Base-by-base conservation (phyloP, 2,113 vertebrate genomes). In the Indicator maculatus region DNA sequence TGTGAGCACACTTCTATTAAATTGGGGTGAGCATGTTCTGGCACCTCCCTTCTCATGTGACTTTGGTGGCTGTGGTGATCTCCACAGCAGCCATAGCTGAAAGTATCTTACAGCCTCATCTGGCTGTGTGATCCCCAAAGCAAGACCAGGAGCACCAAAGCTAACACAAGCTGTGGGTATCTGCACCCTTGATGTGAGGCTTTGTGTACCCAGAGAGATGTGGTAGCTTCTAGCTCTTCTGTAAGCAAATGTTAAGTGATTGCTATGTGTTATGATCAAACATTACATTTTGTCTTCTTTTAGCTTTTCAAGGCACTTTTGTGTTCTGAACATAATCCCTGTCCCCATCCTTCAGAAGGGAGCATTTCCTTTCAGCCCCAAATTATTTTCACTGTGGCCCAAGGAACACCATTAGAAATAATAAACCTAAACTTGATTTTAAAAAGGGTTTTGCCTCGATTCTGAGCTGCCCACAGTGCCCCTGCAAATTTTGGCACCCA, bases 1-100 rank as follows among this genome's bases (percentile, higher is more conserved):
- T 2, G 0, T 5, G 7, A 30, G 9, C 3, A 13, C 31, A 16
- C 0, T 0, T 0, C 0, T 33, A 11, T 41, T n/a, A 20, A 36
- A n/a, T 28, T 8, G 15, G 26, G 36, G 33, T 1, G 4, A 71
- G 23, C 0, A 12, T 9, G 14, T 66, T 89, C 81, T 45, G 59
- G 15, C 36, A 70, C 6, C 4, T 5, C 19, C 28, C 6, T 8
- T 61, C 36, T 79, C 8, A 0, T 1, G 3, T 55, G 44, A 39
- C 47, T 15, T 19, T 19, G 70, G 18, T 50, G 55, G 36, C 47
- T 15, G 23, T 19, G 70, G 18, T 50, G 55, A 39, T 33, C 17
- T 50, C 33, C n/a, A 17, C 28, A 33, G 41, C 12, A 56, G 21
- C 41, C 70, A 0, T 21, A 72, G 36, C 55, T 69, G 63, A 8